Conservation (phyloP, 2,113 vertebrate species). For the Holacanthus passer region DNA sequence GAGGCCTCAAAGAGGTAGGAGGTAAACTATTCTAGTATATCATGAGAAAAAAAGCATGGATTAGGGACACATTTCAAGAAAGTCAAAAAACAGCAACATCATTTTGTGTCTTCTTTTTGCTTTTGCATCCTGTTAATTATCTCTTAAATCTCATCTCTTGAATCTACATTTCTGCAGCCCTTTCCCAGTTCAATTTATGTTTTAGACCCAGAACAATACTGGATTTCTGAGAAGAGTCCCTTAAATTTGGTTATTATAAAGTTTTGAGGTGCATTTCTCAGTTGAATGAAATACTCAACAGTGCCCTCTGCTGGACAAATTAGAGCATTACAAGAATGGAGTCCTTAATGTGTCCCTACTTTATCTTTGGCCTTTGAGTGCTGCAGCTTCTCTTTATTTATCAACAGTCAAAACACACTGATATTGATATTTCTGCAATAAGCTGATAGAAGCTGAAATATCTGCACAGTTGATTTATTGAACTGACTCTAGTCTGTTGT, state of each 20-base stretch:
- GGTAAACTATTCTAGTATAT: background rate
- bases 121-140: too few relatives aligned
- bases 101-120: too few relatives aligned
- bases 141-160: too few relatives aligned
- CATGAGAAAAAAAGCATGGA: background rate
- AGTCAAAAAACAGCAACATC: too few relatives aligned
- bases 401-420: background rate
- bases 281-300: too few relatives aligned
- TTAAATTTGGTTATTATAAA: background rate
- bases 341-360: background rate
- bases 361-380: background rate
- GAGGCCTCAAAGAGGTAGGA: background rate
- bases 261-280: background rate
- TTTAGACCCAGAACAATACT: background rate
- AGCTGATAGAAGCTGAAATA: background rate
- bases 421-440: background rate
- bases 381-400: background rate
- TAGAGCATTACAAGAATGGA: background rate
- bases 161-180: background rate
- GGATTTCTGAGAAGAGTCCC: background rate
- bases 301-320: slow-evolving; percentile 1
- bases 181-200: background rate
- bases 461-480: background rate
- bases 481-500: background rate
- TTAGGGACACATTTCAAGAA: too few relatives aligned